Conservation (phyloP, 2,888 invertebrate genomes). For the Frankliniella fusca region DNA sequence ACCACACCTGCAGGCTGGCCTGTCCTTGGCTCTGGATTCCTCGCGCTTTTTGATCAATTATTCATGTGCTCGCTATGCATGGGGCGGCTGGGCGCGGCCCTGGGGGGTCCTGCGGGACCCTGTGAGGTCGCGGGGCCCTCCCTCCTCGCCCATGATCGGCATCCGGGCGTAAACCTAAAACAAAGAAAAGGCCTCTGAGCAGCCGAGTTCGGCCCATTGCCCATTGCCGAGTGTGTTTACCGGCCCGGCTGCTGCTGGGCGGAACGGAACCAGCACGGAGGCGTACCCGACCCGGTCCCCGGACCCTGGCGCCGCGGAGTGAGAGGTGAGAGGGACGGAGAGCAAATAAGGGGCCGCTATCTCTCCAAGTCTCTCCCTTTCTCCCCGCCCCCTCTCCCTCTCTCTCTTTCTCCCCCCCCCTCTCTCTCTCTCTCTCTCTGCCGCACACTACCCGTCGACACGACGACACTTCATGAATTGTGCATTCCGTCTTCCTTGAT, state of each 20-base stretch:
- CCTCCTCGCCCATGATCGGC: no score
- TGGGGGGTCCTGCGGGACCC: not conserved
- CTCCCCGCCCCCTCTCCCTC: not conserved
- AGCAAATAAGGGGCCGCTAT: not conserved
- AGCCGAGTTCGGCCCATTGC: no score
- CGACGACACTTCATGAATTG: conserved; percentile 6
- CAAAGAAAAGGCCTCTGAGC: no score
- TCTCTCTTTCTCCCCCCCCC: not conserved
- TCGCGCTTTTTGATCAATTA: not conserved
- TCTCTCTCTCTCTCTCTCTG: not conserved
- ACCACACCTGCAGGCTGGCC: not conserved
- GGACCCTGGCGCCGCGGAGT: no score
- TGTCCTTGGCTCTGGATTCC: no score
- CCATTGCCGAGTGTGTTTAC: no score
- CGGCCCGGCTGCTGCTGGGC: no score
- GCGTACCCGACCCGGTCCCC: no score
- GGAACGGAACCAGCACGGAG: no score
- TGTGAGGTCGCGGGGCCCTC: no score
- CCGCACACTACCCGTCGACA: not conserved
- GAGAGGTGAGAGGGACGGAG: not conserved
- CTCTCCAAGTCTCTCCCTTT: not conserved
- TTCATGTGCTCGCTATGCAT: not conserved
- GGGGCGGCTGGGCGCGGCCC: not conserved
- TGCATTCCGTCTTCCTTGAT: not conserved
- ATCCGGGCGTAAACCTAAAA: no score